Evolutionary conservation across 2,888 invertebrate genomes (phyloP), one percentile per base, ranked within the genome.

Genomic region (Chelonus formosanus): DNA sequence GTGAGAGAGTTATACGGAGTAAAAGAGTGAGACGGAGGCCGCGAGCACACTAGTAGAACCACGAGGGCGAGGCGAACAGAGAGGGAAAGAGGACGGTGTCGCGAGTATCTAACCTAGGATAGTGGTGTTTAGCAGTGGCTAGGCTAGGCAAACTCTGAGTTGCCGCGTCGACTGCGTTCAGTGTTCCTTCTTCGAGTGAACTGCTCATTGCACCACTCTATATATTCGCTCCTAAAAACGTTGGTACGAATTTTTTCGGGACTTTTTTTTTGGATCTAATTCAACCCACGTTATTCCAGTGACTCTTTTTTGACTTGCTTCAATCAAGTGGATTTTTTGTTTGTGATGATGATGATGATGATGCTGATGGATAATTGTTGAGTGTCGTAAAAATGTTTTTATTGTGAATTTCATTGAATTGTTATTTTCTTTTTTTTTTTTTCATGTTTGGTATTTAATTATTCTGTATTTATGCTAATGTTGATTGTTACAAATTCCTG

Each of bases 71-170:
- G 71, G 67, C 63, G 59, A 68, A 58, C 59, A 58, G 54, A 45
- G 63, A 67, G 68, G 61, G 61, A 53, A 45, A 65, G 71, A 59
- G 44, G 34, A 61, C 74, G 73, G 76, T 62, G 62, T 67, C 60
- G 64, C 48, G 65, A 77, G 76, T 78, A 76, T 79, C 80, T 80
- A 80, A 78, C 80, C 81, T 81, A 81, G 80, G 82, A 78, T 81
- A 80, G 80, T 73, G 75, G 78, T 79, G 80, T 81, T 78, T 79
- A 78, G 78, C 75, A 75, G 79, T 76, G 75, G 77, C 80, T 82
- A 80, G 80, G 76, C 80, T 80, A 82, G 80, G 80, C 80, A 77
- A 80, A 79, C 77, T 74, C 77, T 75, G 78, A 74, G 76, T 77
- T 73, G 72, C 73, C 72, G 78, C 74, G 58, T 75, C 75, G 75